Conservation (phyloP, 2,113 vertebrate species). For the Recurvirostra avosetta region DNA sequence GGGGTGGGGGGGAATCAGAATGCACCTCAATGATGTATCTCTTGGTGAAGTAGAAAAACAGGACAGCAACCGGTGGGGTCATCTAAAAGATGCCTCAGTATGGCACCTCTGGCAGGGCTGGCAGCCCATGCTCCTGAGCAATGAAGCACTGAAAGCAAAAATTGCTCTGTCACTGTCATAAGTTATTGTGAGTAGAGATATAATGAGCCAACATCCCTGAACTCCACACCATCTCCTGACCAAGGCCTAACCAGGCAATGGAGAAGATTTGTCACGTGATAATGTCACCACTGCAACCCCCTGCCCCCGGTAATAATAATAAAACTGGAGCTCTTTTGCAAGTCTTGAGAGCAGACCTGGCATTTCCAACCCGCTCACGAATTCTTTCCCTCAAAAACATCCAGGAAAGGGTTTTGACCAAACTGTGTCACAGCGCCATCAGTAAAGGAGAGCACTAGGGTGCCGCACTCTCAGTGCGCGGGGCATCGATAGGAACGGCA, state of each 20-base stretch:
- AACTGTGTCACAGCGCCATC: not conserved
- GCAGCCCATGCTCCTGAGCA: not conserved
- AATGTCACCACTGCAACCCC: not conserved
- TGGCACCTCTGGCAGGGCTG: not conserved
- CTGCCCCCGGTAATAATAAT: not conserved
- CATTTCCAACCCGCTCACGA: slow-evolving; percentile 12
- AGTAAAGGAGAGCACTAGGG: not conserved
- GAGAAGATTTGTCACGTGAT: not conserved
- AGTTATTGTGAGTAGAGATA: not conserved
- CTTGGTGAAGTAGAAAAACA: not conserved
- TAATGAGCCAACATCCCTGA: not conserved
- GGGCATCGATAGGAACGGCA: not conserved
- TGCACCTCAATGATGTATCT: not conserved
- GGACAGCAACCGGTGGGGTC: not conserved
- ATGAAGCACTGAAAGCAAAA: not conserved
- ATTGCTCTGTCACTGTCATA: not conserved
- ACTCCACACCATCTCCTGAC: not conserved
- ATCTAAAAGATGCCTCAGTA: not conserved
- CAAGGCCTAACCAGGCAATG: not conserved
- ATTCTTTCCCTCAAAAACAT: not conserved
- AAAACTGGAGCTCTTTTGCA: not conserved
- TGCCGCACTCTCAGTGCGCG: not conserved
- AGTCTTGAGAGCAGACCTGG: not conserved
- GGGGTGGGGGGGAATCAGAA: not conserved
- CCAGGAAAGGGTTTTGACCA: not conserved